Conservation (phyloP, 2,888 invertebrate species). For the Hipparchia sbordonii region DNA sequence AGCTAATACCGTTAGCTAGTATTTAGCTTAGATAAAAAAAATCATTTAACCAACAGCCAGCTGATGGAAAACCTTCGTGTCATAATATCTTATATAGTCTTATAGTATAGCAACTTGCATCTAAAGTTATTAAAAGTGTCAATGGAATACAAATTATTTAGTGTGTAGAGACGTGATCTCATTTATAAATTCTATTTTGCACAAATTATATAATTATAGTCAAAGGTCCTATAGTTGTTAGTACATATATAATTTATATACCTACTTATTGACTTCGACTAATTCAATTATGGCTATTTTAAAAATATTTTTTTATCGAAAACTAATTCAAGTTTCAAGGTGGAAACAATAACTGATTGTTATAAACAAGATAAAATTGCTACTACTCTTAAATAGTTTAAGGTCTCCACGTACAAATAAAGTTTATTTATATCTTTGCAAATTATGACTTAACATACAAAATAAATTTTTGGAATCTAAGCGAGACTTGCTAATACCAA, state of each 20-base stretch:
- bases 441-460: too few relatives aligned
- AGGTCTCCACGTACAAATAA: too few relatives aligned
- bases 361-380: background rate
- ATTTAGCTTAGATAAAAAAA: too few relatives aligned
- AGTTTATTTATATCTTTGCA: too few relatives aligned
- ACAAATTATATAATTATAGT: background rate
- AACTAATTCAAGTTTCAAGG: constrained; percentile 8
- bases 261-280: background rate
- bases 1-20: too few relatives aligned
- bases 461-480: too few relatives aligned
- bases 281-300: background rate
- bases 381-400: background rate
- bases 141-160: background rate
- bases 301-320: background rate
- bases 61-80: too few relatives aligned
- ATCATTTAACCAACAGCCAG: too few relatives aligned
- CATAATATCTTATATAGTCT: too few relatives aligned
- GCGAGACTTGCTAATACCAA: too few relatives aligned
- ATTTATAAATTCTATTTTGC: background rate
- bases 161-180: background rate
- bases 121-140: background rate
- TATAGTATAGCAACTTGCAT: too few relatives aligned
- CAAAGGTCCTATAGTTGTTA: too few relatives aligned
- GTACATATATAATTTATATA: background rate
- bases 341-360: background rate